Percentiles rank a stretch among this genome's conserved stretches.
These are phyloP conservation scores for Venustaconcha ellipsiformis DNA, from an alignment of 1,140 invertebrate genomes.

Conservation along the genomic window DNA sequence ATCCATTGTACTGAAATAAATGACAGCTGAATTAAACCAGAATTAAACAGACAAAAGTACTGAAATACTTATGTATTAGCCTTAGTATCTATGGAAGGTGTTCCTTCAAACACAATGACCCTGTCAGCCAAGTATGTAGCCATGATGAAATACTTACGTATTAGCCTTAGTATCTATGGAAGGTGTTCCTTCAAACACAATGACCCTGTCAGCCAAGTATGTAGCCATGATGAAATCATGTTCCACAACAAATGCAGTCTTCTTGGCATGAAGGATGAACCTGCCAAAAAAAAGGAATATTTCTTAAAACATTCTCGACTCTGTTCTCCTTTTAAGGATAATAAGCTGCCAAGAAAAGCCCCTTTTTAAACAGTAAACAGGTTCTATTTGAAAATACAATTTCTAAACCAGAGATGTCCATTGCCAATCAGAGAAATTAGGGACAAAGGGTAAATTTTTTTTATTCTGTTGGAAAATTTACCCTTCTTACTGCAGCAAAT, in stretches of 20 bases:
- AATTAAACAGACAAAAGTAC: not conserved
- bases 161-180: constrained; percentile 90
- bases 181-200: constrained; percentile 97
- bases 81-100: constrained; percentile 86
- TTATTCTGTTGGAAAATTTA: too few relatives aligned
- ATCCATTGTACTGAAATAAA: too few relatives aligned
- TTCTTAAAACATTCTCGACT: not conserved
- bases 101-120: constrained; percentile 98
- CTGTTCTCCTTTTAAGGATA: too few relatives aligned
- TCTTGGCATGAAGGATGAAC: constrained; percentile 99
- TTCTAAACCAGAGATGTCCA: too few relatives aligned
- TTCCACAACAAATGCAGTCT: constrained; percentile 99
- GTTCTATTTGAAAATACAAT: too few relatives aligned
- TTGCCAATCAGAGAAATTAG: too few relatives aligned
- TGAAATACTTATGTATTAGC: constrained; percentile 79
- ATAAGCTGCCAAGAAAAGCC: too few relatives aligned
- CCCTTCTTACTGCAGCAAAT: too few relatives aligned
- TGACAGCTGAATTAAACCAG: too few relatives aligned
- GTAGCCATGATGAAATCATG: constrained; percentile 99
- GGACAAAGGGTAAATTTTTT: too few relatives aligned
- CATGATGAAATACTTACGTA: constrained; percentile 93
- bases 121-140: constrained; percentile 98
- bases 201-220: constrained; percentile 98
- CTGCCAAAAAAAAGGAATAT: constrained; percentile 71
- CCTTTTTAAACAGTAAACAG: too few relatives aligned